Evolutionary conservation across 1,140 invertebrate species (phyloP), one percentile per base, ranked within the genome.

Genomic region (Dendroctonus ponderosae): DNA sequence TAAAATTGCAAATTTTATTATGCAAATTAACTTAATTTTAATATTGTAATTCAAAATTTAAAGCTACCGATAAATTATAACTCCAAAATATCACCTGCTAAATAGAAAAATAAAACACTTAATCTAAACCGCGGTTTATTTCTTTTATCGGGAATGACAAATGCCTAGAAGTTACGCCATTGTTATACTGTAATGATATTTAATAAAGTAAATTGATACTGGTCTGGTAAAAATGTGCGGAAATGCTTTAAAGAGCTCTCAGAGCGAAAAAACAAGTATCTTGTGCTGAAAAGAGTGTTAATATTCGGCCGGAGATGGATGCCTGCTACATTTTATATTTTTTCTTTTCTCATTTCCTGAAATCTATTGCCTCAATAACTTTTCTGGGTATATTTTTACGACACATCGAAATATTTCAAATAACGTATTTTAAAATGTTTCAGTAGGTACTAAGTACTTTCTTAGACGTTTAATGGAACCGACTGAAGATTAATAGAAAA

Each of bases 201-300:
- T 72, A 72, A 72, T 72, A 72, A 72, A 69, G 66, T 52, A 67
- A 72, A 72, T 72, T 72, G 71, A 70, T 72, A 70, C 68, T 70
- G 50, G 68, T 50, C 68, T 70, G 70, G 69, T 69, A 67, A 69
- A 72, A 70, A 70, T 70, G 69, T 66, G 63, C 66, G 62, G 69
- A 70, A 71, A 60, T 58, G 66, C 59, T 68, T 44, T 51, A 62
- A 62, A 62, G 49, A 9, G 59, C 48, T 60, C 39, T 51, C 48
- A 12, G 59, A 38, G 49, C 11, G 39, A 62, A 62, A 62, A 62
- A 62, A 51, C 59, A 40, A 52, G 48, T 51, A 52, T 51, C 38
- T 42, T 37, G 59, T 62, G 59, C 50, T 51, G 59, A 62, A 62
- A 62, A 48, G 59, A 62, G 59, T 62, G 59, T 62, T 62, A 62